Evolutionary conservation across 2,888 invertebrate genomes (phyloP).

Genomic region (Tetropium fuscum): DNA sequence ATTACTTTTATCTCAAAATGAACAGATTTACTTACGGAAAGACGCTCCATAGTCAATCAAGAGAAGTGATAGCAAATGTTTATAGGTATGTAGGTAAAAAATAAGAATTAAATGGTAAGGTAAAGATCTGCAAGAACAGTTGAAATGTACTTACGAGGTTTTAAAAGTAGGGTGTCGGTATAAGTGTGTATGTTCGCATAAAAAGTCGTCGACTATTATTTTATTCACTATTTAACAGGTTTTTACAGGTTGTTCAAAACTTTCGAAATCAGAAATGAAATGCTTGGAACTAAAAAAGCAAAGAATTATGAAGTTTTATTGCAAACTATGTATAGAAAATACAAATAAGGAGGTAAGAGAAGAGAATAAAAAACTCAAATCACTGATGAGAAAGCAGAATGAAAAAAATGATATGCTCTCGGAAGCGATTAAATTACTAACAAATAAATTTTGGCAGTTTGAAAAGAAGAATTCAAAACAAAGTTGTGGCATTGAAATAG

Average conservation of each 20-base stretch:
- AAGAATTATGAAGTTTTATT: background rate
- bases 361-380: background rate
- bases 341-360: background rate
- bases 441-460: background rate
- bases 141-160: too few relatives aligned
- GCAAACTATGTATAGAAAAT: background rate
- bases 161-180: too few relatives aligned
- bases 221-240: too few relatives aligned
- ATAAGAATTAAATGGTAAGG: too few relatives aligned
- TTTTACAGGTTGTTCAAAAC: conserved; percentile 4
- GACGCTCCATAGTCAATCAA: too few relatives aligned
- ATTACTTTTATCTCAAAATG: too few relatives aligned
- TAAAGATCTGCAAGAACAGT: too few relatives aligned
- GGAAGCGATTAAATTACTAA: background rate
- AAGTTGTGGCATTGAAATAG: background rate
- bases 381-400: background rate
- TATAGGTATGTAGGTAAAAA: too few relatives aligned
- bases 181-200: too few relatives aligned
- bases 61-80: too few relatives aligned
- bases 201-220: too few relatives aligned
- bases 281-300: conserved; percentile 3
- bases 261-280: background rate
- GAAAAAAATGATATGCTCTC: background rate
- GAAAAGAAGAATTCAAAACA: background rate
- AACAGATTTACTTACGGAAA: too few relatives aligned